These are phyloP conservation scores for Epinephelus awoara DNA, from an alignment of 2,797 vertebrate genomes.

Conservation along the genomic window DNA sequence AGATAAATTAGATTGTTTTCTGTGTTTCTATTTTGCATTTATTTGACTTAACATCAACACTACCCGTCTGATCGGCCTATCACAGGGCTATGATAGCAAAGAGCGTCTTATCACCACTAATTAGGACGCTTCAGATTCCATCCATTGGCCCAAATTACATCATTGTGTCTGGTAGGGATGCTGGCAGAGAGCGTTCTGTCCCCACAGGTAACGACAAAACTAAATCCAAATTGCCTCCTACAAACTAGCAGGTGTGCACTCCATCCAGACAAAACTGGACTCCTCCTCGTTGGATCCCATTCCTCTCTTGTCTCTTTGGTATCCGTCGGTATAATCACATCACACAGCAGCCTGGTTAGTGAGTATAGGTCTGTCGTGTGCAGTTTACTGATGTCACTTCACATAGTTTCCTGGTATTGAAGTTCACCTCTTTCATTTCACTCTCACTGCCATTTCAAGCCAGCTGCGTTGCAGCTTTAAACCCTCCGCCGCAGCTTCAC, in stretches of 20 bases:
- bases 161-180: neutral
- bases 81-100: neutral
- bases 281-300: constrained; percentile 15
- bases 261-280: constrained; percentile 17
- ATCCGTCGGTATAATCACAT: constrained; percentile 36
- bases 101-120: neutral
- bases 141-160: neutral
- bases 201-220: neutral
- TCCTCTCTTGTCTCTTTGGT: constrained; percentile 31
- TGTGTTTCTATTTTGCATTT: too few relatives aligned
- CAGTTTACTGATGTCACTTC: constrained; percentile 46
- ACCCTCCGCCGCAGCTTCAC: constrained; percentile 15
- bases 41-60: too few relatives aligned
- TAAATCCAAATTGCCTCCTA: constrained; percentile 10
- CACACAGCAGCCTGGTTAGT: constrained; percentile 22
- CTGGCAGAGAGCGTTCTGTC: neutral
- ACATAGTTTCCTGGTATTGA: constrained; percentile 48
- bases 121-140: neutral
- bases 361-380: constrained; percentile 3
- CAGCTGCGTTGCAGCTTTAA: constrained; percentile 31
- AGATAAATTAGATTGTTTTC: too few relatives aligned
- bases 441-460: constrained; percentile 34
- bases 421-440: constrained; percentile 52
- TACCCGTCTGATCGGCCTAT: too few relatives aligned
- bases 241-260: neutral